Conservation (phyloP, 2,113 vertebrate species). For the Notarius lentiginosus region DNA sequence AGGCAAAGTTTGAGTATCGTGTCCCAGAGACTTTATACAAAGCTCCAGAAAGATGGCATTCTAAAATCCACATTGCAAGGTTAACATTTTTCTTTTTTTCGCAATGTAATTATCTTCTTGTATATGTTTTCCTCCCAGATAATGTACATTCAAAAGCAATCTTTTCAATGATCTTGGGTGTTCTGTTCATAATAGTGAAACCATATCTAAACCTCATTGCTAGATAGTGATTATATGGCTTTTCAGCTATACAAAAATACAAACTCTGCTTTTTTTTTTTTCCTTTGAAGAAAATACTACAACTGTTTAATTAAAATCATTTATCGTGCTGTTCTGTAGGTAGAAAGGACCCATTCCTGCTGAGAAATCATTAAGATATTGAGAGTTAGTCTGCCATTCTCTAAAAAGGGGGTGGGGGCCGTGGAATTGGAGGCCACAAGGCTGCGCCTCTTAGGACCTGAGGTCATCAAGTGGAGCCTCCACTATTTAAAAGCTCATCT, state of each 20-base stretch:
- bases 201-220: not conserved
- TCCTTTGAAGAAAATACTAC: constrained; percentile 73
- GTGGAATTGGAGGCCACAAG: constrained; percentile 42
- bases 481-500: constrained; percentile 58
- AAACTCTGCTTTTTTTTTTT: constrained; percentile 62
- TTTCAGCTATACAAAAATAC: constrained; percentile 56
- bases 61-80: not conserved
- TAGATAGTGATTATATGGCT: constrained; percentile 1
- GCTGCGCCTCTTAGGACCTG: constrained; percentile 46
- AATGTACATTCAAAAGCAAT: not conserved
- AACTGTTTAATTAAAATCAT: constrained; percentile 66
- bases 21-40: not conserved
- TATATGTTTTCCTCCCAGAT: not conserved
- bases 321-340: constrained; percentile 71
- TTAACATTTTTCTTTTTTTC: not conserved
- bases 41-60: not conserved
- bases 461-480: constrained; percentile 49
- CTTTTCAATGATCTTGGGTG: not conserved
- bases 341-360: constrained; percentile 20
- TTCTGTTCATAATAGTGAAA: not conserved
- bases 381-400: constrained; percentile 35
- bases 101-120: not conserved
- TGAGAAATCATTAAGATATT: constrained; percentile 52
- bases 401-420: not conserved
- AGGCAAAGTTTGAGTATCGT: not conserved